Base-by-base conservation (phyloP, 2,888 invertebrate genomes). In the Archaeoteleia sp. region DNA sequence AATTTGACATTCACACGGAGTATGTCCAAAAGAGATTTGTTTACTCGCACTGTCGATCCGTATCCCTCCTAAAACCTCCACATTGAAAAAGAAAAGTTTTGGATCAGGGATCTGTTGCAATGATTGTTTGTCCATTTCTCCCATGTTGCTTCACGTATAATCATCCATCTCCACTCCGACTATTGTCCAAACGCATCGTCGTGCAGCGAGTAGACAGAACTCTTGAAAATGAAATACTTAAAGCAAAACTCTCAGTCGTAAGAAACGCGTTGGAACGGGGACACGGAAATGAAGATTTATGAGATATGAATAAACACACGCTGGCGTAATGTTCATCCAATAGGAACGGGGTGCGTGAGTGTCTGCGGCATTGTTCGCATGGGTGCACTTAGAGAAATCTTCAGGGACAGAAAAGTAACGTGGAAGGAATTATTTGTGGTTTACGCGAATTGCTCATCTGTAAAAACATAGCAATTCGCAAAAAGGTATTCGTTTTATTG, bases 171-270 rank as follows among this genome's bases (percentile, higher is more conserved):
- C n/a, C n/a, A n/a, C n/a, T n/a, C n/a, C n/a, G n/a, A n/a, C n/a
- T n/a, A n/a, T n/a, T n/a, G n/a, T n/a, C n/a, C n/a, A n/a, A n/a
- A n/a, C n/a, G n/a, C n/a, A n/a, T n/a, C n/a, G n/a, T n/a, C n/a
- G n/a, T 30, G 35, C 12, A 12, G 14, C 43, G 32, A 45, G 43
- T 45, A 30, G 45, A 51, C 60, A 23, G 51, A 37, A 40, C 57
- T 40, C 43, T 49, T 43, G n/a, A n/a, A 35, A 34, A 43, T 35
- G 27, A 49, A 58, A 42, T 34, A 42, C 29, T 48, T 14, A 40
- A 12, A 27, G 25, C 20, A 14, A 32, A 46, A 27, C 43, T 45
- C 15, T 27, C 42, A 34, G 25, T 23, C 34, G 15, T 42, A 34
- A 42, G 17, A 27, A 54, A 54, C 29, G 23, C n/a, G 20, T 15